Evolutionary conservation across 2,113 vertebrate species (phyloP), one percentile per base, ranked within the genome.

Genomic region (Elephantulus edwardii): DNA sequence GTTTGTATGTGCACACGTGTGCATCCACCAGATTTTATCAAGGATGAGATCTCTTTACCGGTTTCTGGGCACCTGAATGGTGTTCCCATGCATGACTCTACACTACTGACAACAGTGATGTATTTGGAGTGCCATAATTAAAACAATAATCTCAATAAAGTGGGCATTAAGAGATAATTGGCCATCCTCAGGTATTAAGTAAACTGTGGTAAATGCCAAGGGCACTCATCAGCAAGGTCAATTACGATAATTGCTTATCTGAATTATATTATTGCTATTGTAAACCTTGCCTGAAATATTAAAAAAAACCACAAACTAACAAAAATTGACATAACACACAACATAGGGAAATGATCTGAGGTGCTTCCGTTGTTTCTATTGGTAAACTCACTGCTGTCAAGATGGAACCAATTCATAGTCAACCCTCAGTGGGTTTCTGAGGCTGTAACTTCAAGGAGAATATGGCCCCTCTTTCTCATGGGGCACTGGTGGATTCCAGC

Each of bases 91-190:
- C 1, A 42, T 80, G 92, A 89, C 62, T 94, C 94, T 92, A 96
- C 83, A 84, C 94, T 83, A 88, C 86, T 88, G 80, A 94, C 93
- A 94, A 95, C 17, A 97, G 95, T 92, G 79, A 97, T 96, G 40
- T 90, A 97, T 96, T 96, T 92, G 88, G 95, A 98, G 95, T 94
- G 91, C 83, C 94, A 96, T 96, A 97, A 97, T 98, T 98, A 97
- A 97, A 98, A 97, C 96, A 97, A 92, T 96, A 97, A 97, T 96
- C 94, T 93, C 96, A 97, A 96, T 96, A 96, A 97, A 97, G 96
- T 97, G 96, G 95, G 95, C 95, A 97, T 97, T 97, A 97, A 22
- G 56, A 97, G 96, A 96, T 98, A 98, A 98, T 97, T 97, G 96
- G 96, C 95, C 92, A 96, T 96, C 91, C 86, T 96, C 91, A 97